Evolutionary conservation across 2,888 invertebrate species (phyloP), one percentile per base, ranked within the genome.

Genomic region (Chirona hameri): DNA sequence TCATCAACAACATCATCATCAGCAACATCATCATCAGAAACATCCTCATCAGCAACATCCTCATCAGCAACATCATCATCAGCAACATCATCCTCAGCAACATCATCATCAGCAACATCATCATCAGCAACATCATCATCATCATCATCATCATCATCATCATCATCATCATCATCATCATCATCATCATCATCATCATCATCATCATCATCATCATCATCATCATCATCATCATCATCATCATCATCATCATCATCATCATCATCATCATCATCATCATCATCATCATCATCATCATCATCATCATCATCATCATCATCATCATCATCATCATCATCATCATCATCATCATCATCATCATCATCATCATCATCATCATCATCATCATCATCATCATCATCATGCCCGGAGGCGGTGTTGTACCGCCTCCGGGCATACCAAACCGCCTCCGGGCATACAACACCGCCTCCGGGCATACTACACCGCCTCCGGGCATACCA

Each of bases 71-170:
- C n/a, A n/a, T n/a, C n/a, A n/a, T n/a, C n/a, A n/a, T n/a, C n/a
- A n/a, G n/a, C n/a, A n/a, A n/a, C n/a, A n/a, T n/a, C n/a, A n/a
- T n/a, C n/a, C n/a, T n/a, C n/a, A n/a, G n/a, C n/a, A n/a, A n/a
- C n/a, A n/a, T n/a, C n/a, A n/a, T n/a, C n/a, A n/a, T n/a, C n/a
- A n/a, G n/a, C n/a, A n/a, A n/a, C n/a, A n/a, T n/a, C n/a, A n/a
- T n/a, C n/a, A n/a, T n/a, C n/a, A n/a, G n/a, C n/a, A n/a, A n/a
- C n/a, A n/a, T n/a, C n/a, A n/a, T n/a, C n/a, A n/a, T n/a, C n/a
- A n/a, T n/a, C n/a, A n/a, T n/a, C n/a, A 65, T 65, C 65, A 65
- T 65, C 65, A 65, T 65, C 65, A n/a, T 65, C 65, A n/a, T 65
- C 65, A n/a, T 65, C 65, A n/a, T 65, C 65, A n/a, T 65, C 65